Conservation (phyloP, 2,113 vertebrate species). For the Stigmatopora nigra region DNA sequence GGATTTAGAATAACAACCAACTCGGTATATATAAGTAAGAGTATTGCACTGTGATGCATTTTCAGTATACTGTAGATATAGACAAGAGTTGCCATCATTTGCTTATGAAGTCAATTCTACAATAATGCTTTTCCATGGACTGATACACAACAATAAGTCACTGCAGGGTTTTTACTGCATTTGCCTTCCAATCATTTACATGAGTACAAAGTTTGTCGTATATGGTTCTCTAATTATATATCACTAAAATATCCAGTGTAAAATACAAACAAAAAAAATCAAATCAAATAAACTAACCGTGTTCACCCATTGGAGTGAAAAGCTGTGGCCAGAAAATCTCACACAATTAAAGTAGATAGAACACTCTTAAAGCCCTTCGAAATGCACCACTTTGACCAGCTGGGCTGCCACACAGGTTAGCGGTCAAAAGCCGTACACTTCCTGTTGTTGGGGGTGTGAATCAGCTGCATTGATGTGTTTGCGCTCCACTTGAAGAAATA, state of each 20-base stretch:
- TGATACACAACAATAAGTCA: slow-evolving; percentile 65
- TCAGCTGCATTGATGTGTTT: slow-evolving; percentile 49
- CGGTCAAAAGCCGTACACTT: slow-evolving; percentile 60
- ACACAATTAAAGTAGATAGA: slow-evolving; percentile 26
- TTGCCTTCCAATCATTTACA: slow-evolving; percentile 53
- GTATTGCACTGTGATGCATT: slow-evolving; percentile 35
- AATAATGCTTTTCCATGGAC: slow-evolving; percentile 35
- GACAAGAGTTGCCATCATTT: slow-evolving; percentile 34
- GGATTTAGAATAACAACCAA: slow-evolving; percentile 3
- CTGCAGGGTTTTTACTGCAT: slow-evolving; percentile 47
- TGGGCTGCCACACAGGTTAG: slow-evolving; percentile 61
- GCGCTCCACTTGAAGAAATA: slow-evolving; percentile 56
- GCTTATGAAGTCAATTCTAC: slow-evolving; percentile 31
- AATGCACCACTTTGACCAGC: slow-evolving; percentile 48
- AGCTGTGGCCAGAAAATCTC: slow-evolving; percentile 45
- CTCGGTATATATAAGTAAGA: not conserved
- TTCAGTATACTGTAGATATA: slow-evolving; percentile 24
- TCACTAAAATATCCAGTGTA: slow-evolving; percentile 42
- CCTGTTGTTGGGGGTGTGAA: slow-evolving; percentile 29
- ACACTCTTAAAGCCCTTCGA: slow-evolving; percentile 60
- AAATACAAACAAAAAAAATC: slow-evolving; percentile 40
- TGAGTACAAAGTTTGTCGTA: slow-evolving; percentile 56
- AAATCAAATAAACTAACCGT: slow-evolving; percentile 36
- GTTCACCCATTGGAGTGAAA: slow-evolving; percentile 43
- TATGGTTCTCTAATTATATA: slow-evolving; percentile 48